These are phyloP conservation scores for Brachionus rubens DNA, from an alignment of 1,140 invertebrate genomes.

Conservation along the genomic window DNA sequence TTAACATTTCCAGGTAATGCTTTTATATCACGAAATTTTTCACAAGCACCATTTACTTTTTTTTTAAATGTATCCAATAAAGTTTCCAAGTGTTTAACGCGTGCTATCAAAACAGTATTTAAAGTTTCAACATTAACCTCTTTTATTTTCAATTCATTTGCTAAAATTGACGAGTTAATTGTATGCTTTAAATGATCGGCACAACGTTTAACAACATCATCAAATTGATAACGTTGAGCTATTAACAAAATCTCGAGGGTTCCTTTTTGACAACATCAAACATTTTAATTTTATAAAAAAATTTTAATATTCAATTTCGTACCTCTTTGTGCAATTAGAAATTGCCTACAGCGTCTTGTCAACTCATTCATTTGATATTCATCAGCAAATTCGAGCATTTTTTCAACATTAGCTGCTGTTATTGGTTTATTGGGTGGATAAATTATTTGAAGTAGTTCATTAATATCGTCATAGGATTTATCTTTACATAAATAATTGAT, in stretches of 20 bases:
- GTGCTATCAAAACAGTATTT: constrained; percentile 26
- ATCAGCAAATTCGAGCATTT: constrained; percentile 45
- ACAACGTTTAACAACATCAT: constrained; percentile 41
- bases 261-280: neutral
- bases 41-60: constrained; percentile 36
- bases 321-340: constrained; percentile 50
- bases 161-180: constrained; percentile 20
- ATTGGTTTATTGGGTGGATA: constrained; percentile 54
- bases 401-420: constrained; percentile 48
- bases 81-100: constrained; percentile 40
- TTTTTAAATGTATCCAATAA: constrained; percentile 40
- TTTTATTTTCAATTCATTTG: constrained; percentile 32
- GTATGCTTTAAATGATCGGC: constrained; percentile 46
- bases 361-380: constrained; percentile 54
- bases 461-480: constrained; percentile 49
- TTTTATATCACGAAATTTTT: constrained; percentile 46
- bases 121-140: constrained; percentile 29
- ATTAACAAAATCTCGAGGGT: constrained; percentile 32
- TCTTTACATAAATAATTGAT: neutral
- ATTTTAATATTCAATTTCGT: neutral
- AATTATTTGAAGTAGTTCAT: constrained; percentile 53
- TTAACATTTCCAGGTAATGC: constrained; percentile 34
- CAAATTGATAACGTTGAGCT: constrained; percentile 45
- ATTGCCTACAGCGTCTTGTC: constrained; percentile 53
- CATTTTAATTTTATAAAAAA: neutral